Percentiles rank a stretch among this genome's conserved stretches.
Conservation (phyloP, 2,888 invertebrate genomes). For the Tiphia femorata region DNA sequence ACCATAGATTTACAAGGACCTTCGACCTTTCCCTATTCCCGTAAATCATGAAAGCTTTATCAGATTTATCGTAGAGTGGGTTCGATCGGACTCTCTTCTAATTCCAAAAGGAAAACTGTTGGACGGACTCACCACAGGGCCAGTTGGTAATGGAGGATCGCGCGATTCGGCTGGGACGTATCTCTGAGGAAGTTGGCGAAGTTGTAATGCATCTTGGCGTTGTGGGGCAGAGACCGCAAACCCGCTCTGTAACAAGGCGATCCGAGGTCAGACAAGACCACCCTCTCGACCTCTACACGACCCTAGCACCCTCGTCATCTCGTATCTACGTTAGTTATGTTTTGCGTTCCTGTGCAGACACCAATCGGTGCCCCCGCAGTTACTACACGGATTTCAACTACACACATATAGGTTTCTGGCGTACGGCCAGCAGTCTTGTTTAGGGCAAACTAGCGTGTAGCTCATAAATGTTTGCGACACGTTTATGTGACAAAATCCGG, state of each 20-base stretch:
- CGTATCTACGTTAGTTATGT: conserved; percentile 31
- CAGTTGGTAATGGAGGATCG: conserved; percentile 83
- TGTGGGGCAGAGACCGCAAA: conserved; percentile 82
- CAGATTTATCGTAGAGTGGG: no score
- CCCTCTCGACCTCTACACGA: conserved; percentile 24
- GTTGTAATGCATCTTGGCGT: conserved; percentile 93
- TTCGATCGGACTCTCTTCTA: no score
- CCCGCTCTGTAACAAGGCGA: conserved; percentile 77
- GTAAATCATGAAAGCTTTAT: no score
- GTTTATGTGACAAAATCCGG: conserved; percentile 27
- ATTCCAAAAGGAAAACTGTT: no score
- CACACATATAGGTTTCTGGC: conserved; percentile 8
- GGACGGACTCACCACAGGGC: conserved; percentile 85
- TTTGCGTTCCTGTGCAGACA: conserved; percentile 12
- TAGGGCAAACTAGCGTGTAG: conserved; percentile 15
- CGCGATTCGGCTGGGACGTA: conserved; percentile 78
- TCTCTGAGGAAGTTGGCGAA: conserved; percentile 89
- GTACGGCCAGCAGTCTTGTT: conserved; percentile 22
- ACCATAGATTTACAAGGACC: no score
- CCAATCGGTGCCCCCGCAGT: conserved; percentile 15
- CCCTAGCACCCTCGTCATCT: conserved; percentile 24
- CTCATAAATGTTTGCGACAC: conserved; percentile 20
- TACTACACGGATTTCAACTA: conserved; percentile 7
- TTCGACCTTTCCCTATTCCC: no score
- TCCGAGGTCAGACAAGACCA: conserved; percentile 34